Conservation (phyloP, 2,113 vertebrate genomes). For the Macroglossus sobrinus region DNA sequence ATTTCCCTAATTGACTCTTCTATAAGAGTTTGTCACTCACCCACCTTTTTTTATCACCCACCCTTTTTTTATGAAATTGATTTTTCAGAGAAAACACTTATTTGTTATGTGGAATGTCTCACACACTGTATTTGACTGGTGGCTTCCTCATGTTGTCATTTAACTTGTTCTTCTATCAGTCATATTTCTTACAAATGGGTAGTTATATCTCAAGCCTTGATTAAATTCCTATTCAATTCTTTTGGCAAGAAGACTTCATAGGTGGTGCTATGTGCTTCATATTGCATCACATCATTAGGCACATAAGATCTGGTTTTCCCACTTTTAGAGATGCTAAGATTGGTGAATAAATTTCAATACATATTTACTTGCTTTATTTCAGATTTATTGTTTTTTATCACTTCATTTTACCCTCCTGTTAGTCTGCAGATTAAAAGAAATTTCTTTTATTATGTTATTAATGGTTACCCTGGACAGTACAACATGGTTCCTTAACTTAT, state of each 20-base stretch:
- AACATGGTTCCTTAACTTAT: background rate
- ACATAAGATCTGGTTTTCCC: background rate
- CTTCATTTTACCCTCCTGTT: background rate
- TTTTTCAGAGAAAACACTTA: constrained; percentile 4
- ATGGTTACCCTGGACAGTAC: background rate
- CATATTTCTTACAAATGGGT: background rate
- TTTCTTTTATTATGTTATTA: background rate
- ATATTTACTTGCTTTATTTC: background rate
- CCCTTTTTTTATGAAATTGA: background rate
- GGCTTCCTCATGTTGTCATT: background rate
- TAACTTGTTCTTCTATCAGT: background rate
- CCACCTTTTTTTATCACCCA: too few species aligned
- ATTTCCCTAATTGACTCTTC: background rate
- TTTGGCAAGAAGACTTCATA: background rate
- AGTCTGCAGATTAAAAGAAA: background rate
- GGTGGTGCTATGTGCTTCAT: background rate
- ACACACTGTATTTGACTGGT: background rate
- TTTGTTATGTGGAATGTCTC: background rate
- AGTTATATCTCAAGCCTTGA: background rate
- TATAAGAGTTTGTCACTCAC: background rate
- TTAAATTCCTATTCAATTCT: background rate
- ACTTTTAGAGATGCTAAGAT: background rate
- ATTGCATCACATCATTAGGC: background rate
- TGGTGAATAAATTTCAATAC: background rate
- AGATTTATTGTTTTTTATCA: background rate